phyloP scores from a whole-genome alignment of 1,140 invertebrate species.

The Goniozus legneri region DNA sequence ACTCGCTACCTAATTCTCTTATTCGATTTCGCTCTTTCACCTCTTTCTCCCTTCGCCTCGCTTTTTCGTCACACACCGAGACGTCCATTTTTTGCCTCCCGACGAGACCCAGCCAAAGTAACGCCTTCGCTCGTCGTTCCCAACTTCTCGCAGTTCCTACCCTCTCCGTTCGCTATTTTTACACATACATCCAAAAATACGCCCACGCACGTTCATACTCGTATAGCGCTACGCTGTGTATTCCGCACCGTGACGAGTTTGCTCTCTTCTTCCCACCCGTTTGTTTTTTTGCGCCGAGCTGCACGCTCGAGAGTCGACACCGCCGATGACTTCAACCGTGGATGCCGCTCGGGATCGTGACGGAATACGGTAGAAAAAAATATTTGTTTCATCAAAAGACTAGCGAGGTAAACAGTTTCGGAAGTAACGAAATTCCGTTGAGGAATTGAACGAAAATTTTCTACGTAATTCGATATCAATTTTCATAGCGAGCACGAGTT shows the following conservation, averaged over 20 bases:
- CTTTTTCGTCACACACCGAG: neutral
- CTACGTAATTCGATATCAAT: too few species aligned
- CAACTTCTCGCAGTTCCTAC: conserved; percentile 9
- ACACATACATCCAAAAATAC: neutral
- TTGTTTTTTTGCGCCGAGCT: conserved; percentile 12
- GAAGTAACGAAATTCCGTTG: too few species aligned
- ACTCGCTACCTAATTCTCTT: neutral
- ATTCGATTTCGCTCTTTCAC: neutral
- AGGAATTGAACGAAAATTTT: too few species aligned
- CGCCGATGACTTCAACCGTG: too few species aligned
- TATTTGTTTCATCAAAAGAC: too few species aligned
- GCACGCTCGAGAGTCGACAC: conserved; percentile 13
- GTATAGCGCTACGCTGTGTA: too few species aligned
- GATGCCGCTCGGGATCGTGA: too few species aligned
- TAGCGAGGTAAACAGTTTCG: too few species aligned
- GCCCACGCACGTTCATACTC: neutral
- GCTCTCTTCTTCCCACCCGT: conserved; percentile 2
- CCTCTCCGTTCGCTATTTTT: neutral
- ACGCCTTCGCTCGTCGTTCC: conserved; percentile 10
- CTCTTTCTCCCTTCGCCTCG: neutral
- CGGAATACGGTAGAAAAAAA: too few species aligned
- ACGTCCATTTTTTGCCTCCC: too few species aligned
- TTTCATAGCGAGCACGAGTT: too few species aligned
- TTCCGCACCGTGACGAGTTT: neutral
- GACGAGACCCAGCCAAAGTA: conserved; percentile 10